Conservation (phyloP, 2,113 vertebrate species). For the Leptodactylus fuscus region DNA sequence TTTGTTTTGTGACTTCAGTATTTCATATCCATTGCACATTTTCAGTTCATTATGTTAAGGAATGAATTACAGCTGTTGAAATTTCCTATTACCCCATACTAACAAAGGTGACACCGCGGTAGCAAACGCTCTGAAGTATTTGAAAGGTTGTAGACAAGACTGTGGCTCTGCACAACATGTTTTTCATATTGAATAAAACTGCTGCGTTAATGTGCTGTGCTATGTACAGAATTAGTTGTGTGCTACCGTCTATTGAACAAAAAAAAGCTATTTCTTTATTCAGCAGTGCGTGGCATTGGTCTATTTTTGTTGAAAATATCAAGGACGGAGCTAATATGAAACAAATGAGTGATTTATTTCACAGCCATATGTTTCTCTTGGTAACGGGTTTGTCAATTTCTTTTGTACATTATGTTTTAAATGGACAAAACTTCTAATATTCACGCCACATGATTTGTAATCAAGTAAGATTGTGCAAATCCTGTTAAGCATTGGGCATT, state of each 20-base stretch:
- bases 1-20: conserved; percentile 14
- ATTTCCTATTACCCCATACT: conserved; percentile 45
- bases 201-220: conserved; percentile 13
- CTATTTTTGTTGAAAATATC: conserved; percentile 26
- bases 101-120: conserved; percentile 36
- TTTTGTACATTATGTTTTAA: conserved; percentile 30
- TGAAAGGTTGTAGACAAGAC: conserved; percentile 32
- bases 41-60: conserved; percentile 44
- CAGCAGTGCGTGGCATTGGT: conserved; percentile 17
- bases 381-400: conserved; percentile 28
- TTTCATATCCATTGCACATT: conserved; percentile 34
- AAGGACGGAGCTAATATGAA: conserved; percentile 21
- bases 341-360: conserved; percentile 30
- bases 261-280: conserved; percentile 29
- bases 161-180: conserved; percentile 24
- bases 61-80: conserved; percentile 48
- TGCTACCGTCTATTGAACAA: conserved; percentile 21
- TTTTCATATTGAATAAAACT: conserved; percentile 40
- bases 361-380: neutral
- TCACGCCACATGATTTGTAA: conserved; percentile 16
- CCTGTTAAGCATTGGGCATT: conserved; percentile 3
- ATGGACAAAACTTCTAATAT: conserved; percentile 16
- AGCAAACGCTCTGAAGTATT: conserved; percentile 25
- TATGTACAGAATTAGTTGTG: conserved; percentile 38
- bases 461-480: conserved; percentile 2